phyloP scores from a whole-genome alignment of 2,888 invertebrate species.

The Limnephilus rhombicus region DNA sequence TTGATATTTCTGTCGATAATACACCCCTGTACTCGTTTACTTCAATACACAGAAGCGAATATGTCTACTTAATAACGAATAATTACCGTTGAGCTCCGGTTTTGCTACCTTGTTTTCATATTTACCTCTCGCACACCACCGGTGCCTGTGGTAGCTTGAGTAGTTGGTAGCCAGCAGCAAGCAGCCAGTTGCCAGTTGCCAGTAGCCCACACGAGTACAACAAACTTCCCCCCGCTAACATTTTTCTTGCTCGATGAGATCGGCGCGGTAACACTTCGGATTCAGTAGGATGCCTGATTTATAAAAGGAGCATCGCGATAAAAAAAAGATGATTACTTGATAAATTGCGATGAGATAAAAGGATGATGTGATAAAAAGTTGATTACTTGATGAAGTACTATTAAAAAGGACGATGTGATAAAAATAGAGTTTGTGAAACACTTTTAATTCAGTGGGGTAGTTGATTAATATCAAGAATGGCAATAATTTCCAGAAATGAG shows the following conservation, averaged over 20 bases:
- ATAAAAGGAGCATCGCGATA: background rate
- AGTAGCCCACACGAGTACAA: background rate
- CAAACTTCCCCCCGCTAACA: background rate
- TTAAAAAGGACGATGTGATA: too few species aligned
- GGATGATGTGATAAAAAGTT: background rate
- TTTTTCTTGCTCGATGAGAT: background rate
- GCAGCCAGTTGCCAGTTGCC: background rate
- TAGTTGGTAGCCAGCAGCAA: too few species aligned
- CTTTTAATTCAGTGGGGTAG: background rate
- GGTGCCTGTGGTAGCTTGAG: background rate
- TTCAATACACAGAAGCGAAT: constrained; percentile 38
- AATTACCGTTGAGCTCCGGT: constrained; percentile 44
- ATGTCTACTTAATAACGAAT: constrained; percentile 50
- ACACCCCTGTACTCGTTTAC: constrained; percentile 23
- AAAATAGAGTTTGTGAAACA: background rate
- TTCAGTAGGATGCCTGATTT: background rate
- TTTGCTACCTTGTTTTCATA: constrained; percentile 30
- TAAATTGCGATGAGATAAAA: background rate
- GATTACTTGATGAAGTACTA: too few species aligned
- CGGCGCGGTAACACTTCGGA: background rate
- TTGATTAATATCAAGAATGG: background rate
- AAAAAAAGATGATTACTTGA: background rate
- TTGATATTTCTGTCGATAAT: background rate
- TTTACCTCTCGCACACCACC: constrained; percentile 12
- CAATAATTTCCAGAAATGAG: too few species aligned